Evolutionary conservation across 2,113 vertebrate genomes (phyloP), one percentile per base, ranked within the genome.

Genomic region (Hystrix cristata): DNA sequence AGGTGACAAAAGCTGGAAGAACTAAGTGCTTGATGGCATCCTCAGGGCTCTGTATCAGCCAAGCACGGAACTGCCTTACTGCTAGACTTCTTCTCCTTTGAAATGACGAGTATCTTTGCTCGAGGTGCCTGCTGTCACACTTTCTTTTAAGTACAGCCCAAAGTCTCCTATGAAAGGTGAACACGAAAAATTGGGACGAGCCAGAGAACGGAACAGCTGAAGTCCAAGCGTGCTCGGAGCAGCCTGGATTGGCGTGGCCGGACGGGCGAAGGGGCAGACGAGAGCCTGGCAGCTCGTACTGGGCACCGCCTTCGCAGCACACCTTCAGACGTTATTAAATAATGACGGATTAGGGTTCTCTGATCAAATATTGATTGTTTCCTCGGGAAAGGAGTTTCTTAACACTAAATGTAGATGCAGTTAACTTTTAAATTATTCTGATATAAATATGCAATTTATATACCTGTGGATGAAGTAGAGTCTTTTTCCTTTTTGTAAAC

Each of bases 401-500:
- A 51, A 81, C 16, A 38, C 48, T 71, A 86, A 80, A 88, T 38
- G 92, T 64, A 76, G 59, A 67, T 79, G 18, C 51, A 89, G 21
- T 91, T 91, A 65, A 78, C 72, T 87, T 87, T 93, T 85, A 53
- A 87, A 10, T 62, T 84, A 92, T 79, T 91, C 86, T 59, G 57
- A 19, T 29, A 80, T 93, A 85, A 95, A 64, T 3, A 74, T 21
- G 29, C 3, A 87, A 55, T 76, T 23, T 60, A 5, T 53, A 59
- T 97, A 97, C 96, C 95, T 97, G 34, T 57, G 89, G 79, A 57
- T 57, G 69, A 78, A 92, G n/a, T 7, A 59, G 78, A 78, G 34
- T 78, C 87, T 71, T 71, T 83, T 94, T 82, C 76, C n/a, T 86
- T 88, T 60, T 69, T 48, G n/a, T 46, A 80, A 53, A 72, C 60